Base-by-base conservation (phyloP, 2,888 invertebrate genomes). In the Cosmia pyralina region DNA sequence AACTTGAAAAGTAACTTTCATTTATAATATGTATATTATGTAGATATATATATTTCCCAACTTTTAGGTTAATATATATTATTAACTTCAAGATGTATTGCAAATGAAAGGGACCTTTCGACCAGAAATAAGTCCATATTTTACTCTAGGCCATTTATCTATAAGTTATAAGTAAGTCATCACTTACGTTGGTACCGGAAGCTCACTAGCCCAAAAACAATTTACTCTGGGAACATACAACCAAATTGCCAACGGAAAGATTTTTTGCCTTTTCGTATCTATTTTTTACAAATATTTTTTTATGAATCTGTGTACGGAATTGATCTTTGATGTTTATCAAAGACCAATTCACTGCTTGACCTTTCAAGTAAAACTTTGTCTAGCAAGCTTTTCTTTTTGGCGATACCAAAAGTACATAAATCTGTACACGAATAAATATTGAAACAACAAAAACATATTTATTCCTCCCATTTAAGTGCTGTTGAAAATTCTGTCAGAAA, bases 401-500 rank as follows among this genome's bases (percentile, higher is more conserved):
- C 10, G 44, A 55, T 44, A 69, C 60, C 48, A 67, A 64, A 66
- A 38, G 13, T 22, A 28, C 17, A 64, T 11, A 75, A 65, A 73
- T 59, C 44, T 44, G 46, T 15, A 41, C 11, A 34, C 22, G 6
- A 59, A 68, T 44, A 57, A 53, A 69, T 66, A 71, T 68, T 55
- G 34, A 62, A 73, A 67, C 59, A 84, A 69, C 58, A 73, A 52
- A 69, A 80, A 70, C 53, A 69, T 57, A 52, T 59, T 75, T 63
- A 59, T 68, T 50, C 57, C 28, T 69, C 62, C 76, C 57, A 73
- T 78, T 63, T 85, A 80, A 74, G 83, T 68, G 15, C 38, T 28
- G 59, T 44, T 65, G 68, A 77, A 85, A 80, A 68, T 85, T 80
- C 11, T 63, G 68, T 34, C 73, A 55, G 72, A 79, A 74, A 59